Evolutionary conservation across 2,113 vertebrate genomes (phyloP), one percentile per base, ranked within the genome.

Genomic region (Thalassoma bifasciatum): DNA sequence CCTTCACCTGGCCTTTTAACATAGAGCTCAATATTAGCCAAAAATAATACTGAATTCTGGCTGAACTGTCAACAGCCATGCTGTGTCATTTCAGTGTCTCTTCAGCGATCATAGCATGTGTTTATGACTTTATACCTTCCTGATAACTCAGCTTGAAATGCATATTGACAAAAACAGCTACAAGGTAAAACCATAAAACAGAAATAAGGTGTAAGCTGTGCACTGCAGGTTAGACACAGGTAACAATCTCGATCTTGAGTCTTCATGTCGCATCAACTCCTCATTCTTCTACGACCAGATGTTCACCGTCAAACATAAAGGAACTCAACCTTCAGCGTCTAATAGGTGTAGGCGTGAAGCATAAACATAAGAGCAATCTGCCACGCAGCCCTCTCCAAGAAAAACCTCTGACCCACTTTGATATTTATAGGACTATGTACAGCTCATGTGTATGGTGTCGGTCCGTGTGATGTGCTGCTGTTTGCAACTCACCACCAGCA

Each of bases 371-470:
- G 16, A 85, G 67, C 79, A 86, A 85, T 83, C 77, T 81, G 76
- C 56, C 53, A 71, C 49, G 63, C 86, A 61, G 69, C 56, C 64
- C 67, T 46, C 58, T 9, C 8, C 47, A 65, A 79, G 36, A 71
- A 38, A 51, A 71, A 72, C 56, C 56, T 54, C 54, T 89, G 88
- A 87, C 90, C 92, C 85, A 90, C 66, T 90, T 90, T 82, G 86
- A 75, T 90, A 92, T 91, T 91, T 88, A 88, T 90, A 89, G 89
- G 66, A 63, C 63, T 22, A 14, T 30, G 60, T 49, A 71, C 66
- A 75, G 60, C 36, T 16, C 66, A 65, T 37, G 65, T 70, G 75
- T 19, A 1, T 11, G 17, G 40, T 26, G 47, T 70, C 46, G 24
- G 65, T 73, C 4, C 1, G 34, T 51, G 67, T 72, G 65, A 66